phyloP scores from a whole-genome alignment of 1,140 invertebrate genomes.

The Camponotus pennsylvanicus region DNA sequence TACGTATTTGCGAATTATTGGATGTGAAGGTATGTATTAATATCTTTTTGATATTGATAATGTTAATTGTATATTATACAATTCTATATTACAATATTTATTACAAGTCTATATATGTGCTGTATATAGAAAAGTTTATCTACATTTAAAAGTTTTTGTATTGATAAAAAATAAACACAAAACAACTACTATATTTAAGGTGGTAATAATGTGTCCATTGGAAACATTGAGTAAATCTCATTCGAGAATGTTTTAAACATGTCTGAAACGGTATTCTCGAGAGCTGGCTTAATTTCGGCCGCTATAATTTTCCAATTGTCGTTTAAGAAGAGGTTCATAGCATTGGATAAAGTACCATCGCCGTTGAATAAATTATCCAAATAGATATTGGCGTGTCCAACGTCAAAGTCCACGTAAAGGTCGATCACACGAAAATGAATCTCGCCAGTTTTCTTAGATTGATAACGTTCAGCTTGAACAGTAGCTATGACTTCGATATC shows the following conservation, averaged over 20 bases:
- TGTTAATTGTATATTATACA: too few species aligned
- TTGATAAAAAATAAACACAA: constrained; percentile 2
- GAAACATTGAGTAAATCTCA: constrained; percentile 84
- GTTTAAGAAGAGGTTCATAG: constrained; percentile 88
- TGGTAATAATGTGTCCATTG: constrained; percentile 81
- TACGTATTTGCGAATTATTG: too few species aligned
- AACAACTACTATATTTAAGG: constrained; percentile 60
- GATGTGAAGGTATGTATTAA: too few species aligned
- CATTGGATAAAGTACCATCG: constrained; percentile 88
- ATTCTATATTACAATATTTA: neutral
- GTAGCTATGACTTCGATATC: constrained; percentile 88
- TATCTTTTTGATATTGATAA: too few species aligned
- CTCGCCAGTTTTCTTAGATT: constrained; percentile 79
- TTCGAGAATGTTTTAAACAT: constrained; percentile 88
- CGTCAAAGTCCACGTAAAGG: constrained; percentile 88
- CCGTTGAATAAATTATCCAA: constrained; percentile 91
- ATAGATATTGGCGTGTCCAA: constrained; percentile 87
- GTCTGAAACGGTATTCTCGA: constrained; percentile 86
- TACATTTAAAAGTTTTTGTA: neutral
- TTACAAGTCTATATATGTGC: too few species aligned
- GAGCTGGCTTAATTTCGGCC: constrained; percentile 87
- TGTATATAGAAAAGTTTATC: neutral
- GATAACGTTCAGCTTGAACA: constrained; percentile 87
- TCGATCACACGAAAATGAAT: constrained; percentile 88
- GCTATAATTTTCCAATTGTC: constrained; percentile 88